These are phyloP conservation scores for Malurus alboscapulatus DNA, from an alignment of 2,113 vertebrate genomes.

Conservation along the genomic window DNA sequence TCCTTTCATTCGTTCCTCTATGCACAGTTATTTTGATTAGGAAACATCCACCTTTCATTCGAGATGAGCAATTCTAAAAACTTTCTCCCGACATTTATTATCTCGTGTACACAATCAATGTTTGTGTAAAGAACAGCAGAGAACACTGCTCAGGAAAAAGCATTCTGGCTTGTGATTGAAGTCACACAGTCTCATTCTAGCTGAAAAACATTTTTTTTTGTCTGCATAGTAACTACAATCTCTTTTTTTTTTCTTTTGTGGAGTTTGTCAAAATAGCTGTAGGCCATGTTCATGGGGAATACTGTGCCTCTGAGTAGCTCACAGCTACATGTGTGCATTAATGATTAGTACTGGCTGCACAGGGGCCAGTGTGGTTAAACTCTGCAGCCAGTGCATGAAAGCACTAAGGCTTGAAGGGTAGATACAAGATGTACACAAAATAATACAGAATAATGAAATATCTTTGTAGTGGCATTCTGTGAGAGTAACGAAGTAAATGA, in stretches of 20 bases:
- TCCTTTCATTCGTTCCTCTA: conserved; percentile 11
- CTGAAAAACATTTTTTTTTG: background rate
- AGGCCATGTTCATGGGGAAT: background rate
- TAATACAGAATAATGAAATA: background rate
- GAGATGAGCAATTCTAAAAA: conserved; percentile 29
- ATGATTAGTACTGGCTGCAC: background rate
- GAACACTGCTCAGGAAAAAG: background rate
- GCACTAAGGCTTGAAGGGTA: background rate
- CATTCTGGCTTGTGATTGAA: background rate
- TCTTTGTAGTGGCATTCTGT: background rate
- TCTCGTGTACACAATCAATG: background rate
- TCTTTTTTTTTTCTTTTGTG: background rate
- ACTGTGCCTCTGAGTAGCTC: background rate
- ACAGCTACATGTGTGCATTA: background rate
- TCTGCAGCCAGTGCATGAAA: background rate
- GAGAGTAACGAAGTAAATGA: conserved; percentile 29
- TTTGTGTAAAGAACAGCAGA: background rate
- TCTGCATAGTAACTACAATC: background rate
- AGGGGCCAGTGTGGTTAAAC: background rate
- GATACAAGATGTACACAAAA: background rate
- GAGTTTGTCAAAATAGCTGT: background rate
- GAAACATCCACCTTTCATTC: conserved; percentile 41
- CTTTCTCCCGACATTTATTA: conserved; percentile 11
- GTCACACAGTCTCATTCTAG: background rate
- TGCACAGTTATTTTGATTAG: conserved; percentile 44